Evolutionary conservation across 2,113 vertebrate genomes (phyloP).

Genomic region (Carlito syrichta): DNA sequence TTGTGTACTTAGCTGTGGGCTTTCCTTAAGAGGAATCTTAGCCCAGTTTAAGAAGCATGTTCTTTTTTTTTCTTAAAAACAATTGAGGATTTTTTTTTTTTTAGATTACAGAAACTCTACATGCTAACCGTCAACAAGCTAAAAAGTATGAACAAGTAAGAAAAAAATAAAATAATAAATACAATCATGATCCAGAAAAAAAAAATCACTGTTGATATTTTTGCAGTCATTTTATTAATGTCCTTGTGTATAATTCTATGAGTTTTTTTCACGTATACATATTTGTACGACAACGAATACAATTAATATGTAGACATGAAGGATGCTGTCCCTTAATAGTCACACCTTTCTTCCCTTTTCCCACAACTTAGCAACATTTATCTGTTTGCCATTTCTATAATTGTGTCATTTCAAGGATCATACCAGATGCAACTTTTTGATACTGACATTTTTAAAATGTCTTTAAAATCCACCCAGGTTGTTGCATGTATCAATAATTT

Average conservation of each 20-base stretch:
- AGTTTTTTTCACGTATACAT: not conserved
- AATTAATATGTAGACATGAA: not conserved
- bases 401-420: not conserved
- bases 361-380: not conserved
- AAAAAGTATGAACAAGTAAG: not conserved
- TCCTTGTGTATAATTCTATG: not conserved
- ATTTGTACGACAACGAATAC: not conserved
- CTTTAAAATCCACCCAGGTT: not conserved
- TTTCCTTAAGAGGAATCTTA: not conserved
- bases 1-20: not conserved
- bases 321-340: not conserved
- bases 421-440: not conserved
- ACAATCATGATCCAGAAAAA: not conserved
- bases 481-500: not conserved
- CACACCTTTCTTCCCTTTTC: not conserved
- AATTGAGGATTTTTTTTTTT: not conserved
- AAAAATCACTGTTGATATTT: not conserved
- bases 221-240: not conserved
- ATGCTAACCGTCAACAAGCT: not conserved
- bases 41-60: not conserved
- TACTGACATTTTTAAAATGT: not conserved
- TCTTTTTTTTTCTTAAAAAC: not conserved
- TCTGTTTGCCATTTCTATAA: not conserved
- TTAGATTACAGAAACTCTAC: not conserved
- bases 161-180: not conserved